Percentiles rank a stretch among this genome's conserved stretches.
Evolutionary conservation across 2,888 invertebrate species (phyloP).

Genomic region (Tryphoninae sp.): DNA sequence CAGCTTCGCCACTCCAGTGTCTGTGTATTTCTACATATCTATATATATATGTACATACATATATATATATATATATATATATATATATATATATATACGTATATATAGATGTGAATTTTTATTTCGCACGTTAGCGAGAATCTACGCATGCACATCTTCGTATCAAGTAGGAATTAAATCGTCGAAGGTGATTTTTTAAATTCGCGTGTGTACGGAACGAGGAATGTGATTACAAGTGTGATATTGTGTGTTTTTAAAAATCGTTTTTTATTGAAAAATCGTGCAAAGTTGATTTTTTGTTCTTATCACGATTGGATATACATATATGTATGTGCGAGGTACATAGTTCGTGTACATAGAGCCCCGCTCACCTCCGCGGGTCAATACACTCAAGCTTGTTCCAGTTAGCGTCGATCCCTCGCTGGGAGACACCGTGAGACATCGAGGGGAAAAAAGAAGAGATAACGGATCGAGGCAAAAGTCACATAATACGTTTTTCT

Average conservation of each 20-base stretch:
- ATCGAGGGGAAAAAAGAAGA: conserved; percentile 17
- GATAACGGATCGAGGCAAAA: conserved; percentile 51
- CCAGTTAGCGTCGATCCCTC: conserved; percentile 28
- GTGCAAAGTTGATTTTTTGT: too few relatives aligned
- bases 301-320: too few relatives aligned
- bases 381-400: conserved; percentile 73
- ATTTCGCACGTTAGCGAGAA: not conserved
- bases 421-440: conserved; percentile 6
- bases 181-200: not conserved
- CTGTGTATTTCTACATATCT: not conserved
- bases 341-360: not conserved
- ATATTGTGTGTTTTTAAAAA: too few relatives aligned
- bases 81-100: too few relatives aligned
- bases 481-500: conserved; percentile 5
- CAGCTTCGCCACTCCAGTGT: conserved; percentile 2
- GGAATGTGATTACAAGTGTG: too few relatives aligned
- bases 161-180: too few relatives aligned
- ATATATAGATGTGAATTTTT: not conserved
- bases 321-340: too few relatives aligned
- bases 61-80: too few relatives aligned
- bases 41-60: too few relatives aligned
- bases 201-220: not conserved
- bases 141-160: too few relatives aligned
- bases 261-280: too few relatives aligned
- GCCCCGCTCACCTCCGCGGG: conserved; percentile 75